phyloP scores from a whole-genome alignment of 2,797 vertebrate genomes.

The Ptychobarbus kaznakovi region DNA sequence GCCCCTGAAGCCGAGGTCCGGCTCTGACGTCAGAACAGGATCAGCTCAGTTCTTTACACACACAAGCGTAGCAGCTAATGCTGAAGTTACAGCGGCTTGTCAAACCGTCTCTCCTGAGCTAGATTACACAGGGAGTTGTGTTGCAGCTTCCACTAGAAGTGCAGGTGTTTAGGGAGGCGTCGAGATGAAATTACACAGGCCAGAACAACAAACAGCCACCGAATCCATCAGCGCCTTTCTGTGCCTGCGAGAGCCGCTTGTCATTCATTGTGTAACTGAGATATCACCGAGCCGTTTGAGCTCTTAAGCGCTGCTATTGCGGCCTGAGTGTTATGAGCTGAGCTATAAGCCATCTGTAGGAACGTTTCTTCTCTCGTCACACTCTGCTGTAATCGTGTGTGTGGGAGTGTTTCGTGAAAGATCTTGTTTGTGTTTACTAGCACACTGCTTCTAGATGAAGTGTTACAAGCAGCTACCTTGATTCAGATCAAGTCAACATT shows the following conservation, averaged over 20 bases:
- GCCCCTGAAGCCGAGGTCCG: conserved; percentile 2
- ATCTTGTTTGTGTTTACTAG: neutral
- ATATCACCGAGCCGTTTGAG: conserved; percentile 24
- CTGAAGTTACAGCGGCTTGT: conserved; percentile 56
- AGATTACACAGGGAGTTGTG: conserved; percentile 77
- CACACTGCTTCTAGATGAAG: neutral
- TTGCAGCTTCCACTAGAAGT: conserved; percentile 77
- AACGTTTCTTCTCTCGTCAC: neutral
- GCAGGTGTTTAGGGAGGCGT: conserved; percentile 77
- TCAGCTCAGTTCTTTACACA: conserved; percentile 50
- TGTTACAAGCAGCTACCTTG: neutral
- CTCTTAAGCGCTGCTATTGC: conserved; percentile 17
- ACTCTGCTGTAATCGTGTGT: neutral
- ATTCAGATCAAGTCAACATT: neutral
- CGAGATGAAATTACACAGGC: conserved; percentile 81
- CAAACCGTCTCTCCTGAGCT: conserved; percentile 58
- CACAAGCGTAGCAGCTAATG: conserved; percentile 59
- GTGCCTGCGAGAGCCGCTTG: conserved; percentile 43
- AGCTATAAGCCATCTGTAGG: conserved; percentile 22
- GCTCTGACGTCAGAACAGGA: neutral
- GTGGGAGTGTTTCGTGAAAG: conserved; percentile 6
- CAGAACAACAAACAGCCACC: conserved; percentile 74
- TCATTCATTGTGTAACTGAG: conserved; percentile 49
- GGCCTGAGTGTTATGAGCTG: conserved; percentile 1
- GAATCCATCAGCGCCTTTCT: conserved; percentile 48